Percentiles rank a stretch among this genome's conserved stretches.
These are phyloP conservation scores for Caenorhabditis sp. DNA, from an alignment of 2,888 invertebrate genomes.

Conservation along the genomic window DNA sequence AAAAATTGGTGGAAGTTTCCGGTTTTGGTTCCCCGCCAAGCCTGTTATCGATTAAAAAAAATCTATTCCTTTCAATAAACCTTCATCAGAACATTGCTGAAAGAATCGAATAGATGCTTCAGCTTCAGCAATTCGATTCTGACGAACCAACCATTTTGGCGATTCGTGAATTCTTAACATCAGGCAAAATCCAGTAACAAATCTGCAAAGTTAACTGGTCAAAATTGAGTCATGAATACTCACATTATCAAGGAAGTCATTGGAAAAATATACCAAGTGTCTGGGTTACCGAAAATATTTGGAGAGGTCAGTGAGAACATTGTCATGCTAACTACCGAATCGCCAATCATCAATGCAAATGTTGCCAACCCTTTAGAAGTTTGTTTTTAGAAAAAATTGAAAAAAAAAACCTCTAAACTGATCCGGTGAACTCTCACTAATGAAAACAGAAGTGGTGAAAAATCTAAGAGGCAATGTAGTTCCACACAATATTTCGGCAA, in stretches of 20 bases:
- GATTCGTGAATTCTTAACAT: constrained; percentile 37
- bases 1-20: too few species aligned
- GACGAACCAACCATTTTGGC: constrained; percentile 45
- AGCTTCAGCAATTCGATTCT: constrained; percentile 35
- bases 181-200: constrained; percentile 16
- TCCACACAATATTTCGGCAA: constrained; percentile 28
- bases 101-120: constrained; percentile 22
- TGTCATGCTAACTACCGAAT: constrained; percentile 23
- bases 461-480: constrained; percentile 13
- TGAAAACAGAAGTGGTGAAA: constrained; percentile 28
- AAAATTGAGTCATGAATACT: neutral
- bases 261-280: constrained; percentile 35
- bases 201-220: constrained; percentile 21
- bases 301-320: constrained; percentile 25
- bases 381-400: neutral
- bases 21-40: too few species aligned
- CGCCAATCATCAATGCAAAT: constrained; percentile 23
- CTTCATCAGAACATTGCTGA: constrained; percentile 16
- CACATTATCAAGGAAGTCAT: constrained; percentile 11
- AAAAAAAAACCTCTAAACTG: constrained; percentile 18
- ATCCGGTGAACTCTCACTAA: constrained; percentile 44
- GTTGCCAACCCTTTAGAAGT: constrained; percentile 23
- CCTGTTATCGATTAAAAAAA: too few species aligned
- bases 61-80: too few species aligned
- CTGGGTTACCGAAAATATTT: constrained; percentile 15